Evolutionary conservation across 2,797 vertebrate species (phyloP).

Genomic region (Pampus argenteus): DNA sequence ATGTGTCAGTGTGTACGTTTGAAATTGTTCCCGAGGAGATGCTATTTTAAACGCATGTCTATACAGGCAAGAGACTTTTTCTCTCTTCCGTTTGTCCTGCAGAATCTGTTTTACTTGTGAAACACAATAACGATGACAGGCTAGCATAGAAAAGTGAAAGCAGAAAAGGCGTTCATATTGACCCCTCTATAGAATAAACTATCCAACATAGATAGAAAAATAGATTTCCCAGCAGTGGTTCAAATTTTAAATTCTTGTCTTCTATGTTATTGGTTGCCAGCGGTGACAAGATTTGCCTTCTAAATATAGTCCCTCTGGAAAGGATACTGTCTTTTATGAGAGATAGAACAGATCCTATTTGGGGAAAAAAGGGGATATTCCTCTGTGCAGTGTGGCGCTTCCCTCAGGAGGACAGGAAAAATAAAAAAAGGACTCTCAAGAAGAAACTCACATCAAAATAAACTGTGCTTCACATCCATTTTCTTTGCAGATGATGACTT

Average conservation of each 20-base stretch:
- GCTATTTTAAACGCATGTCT: conserved; percentile 67
- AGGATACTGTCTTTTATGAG: conserved; percentile 60
- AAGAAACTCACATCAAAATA: conserved; percentile 66
- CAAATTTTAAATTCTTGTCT: conserved; percentile 66
- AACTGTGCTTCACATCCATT: conserved; percentile 70
- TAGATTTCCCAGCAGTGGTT: conserved; percentile 71
- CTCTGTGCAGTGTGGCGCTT: conserved; percentile 59
- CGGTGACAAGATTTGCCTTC: conserved; percentile 62
- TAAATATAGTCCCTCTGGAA: conserved; percentile 70
- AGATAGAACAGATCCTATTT: conserved; percentile 60
- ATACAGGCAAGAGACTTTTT: conserved; percentile 40
- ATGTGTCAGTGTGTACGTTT: conserved; percentile 70
- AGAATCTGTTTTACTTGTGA: conserved; percentile 50
- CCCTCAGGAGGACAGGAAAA: conserved; percentile 43
- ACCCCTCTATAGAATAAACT: conserved; percentile 52
- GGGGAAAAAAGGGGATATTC: conserved; percentile 65
- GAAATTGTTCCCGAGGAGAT: conserved; percentile 68
- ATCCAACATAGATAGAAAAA: conserved; percentile 70
- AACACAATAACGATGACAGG: conserved; percentile 63
- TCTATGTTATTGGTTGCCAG: conserved; percentile 68
- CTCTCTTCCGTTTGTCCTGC: conserved; percentile 57
- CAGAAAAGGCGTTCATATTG: conserved; percentile 47
- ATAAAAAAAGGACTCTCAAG: conserved; percentile 55
- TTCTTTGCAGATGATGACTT: conserved; percentile 66
- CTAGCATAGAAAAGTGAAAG: conserved; percentile 68